Percentiles rank a stretch among this genome's conserved stretches.
Evolutionary conservation across 2,888 invertebrate genomes (phyloP).

Genomic region (Phalera bucephala): DNA sequence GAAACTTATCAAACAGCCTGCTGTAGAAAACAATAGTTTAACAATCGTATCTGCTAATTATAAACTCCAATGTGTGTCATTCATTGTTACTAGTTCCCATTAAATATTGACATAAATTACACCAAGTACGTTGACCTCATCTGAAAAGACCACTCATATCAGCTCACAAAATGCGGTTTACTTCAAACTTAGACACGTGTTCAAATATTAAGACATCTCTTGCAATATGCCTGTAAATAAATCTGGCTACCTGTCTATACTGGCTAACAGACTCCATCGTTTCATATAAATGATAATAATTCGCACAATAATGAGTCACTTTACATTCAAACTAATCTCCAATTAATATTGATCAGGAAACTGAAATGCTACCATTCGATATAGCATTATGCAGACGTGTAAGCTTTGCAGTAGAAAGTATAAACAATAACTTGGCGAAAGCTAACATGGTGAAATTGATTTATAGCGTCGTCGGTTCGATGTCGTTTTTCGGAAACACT

Average conservation of each 20-base stretch:
- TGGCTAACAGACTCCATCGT: slow-evolving; percentile 13
- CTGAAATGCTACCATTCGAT: slow-evolving; percentile 69
- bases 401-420: slow-evolving; percentile 72
- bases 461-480: slow-evolving; percentile 61
- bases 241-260: slow-evolving; percentile 21
- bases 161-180: background rate
- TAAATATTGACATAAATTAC: background rate
- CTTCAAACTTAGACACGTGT: background rate
- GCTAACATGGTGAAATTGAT: slow-evolving; percentile 78
- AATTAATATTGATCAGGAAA: slow-evolving; percentile 65
- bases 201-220: slow-evolving; percentile 5
- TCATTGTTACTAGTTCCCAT: too few relatives aligned
- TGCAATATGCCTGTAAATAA: slow-evolving; percentile 15
- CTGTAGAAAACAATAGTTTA: too few relatives aligned
- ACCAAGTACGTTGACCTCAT: background rate
- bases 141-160: background rate
- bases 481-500: slow-evolving; percentile 76
- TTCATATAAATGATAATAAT: slow-evolving; percentile 35
- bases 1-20: too few relatives aligned
- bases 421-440: slow-evolving; percentile 80
- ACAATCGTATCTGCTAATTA: too few relatives aligned
- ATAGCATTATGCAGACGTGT: slow-evolving; percentile 53
- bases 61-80: too few relatives aligned
- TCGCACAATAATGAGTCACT: slow-evolving; percentile 42
- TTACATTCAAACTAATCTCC: slow-evolving; percentile 47